Conservation (phyloP, 2,888 invertebrate genomes). For the Loripinus fragilis region DNA sequence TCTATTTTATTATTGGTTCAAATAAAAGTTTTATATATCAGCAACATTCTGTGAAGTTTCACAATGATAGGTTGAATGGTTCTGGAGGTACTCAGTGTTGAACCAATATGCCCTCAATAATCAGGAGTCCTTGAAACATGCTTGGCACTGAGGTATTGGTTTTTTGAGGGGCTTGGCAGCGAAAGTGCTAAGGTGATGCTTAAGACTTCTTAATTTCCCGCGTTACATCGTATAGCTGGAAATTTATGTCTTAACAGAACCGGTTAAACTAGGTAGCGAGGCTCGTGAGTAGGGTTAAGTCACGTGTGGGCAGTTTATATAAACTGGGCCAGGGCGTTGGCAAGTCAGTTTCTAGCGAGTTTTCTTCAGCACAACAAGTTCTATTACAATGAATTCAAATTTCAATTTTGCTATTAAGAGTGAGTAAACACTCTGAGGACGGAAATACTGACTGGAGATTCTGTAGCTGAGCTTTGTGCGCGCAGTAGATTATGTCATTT, state of each 20-base stretch:
- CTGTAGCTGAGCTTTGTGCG: too few species aligned
- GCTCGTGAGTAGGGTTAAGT: background rate
- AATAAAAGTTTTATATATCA: too few species aligned
- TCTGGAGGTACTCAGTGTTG: too few species aligned
- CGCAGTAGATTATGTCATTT: too few species aligned
- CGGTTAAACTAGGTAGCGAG: background rate
- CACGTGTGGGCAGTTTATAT: background rate
- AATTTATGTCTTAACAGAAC: constrained; percentile 10
- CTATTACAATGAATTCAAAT: background rate
- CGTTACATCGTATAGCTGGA: constrained; percentile 6
- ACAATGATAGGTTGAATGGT: too few species aligned
- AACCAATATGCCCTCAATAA: too few species aligned
- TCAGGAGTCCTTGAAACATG: too few species aligned
- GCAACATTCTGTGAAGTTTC: too few species aligned
- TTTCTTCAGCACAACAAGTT: background rate
- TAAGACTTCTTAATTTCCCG: constrained; percentile 6
- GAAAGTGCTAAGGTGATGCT: background rate
- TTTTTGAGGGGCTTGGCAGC: too few species aligned
- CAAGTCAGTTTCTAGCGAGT: background rate
- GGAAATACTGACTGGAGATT: too few species aligned
- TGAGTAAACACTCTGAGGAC: constrained; percentile 2
- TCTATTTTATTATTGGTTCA: too few species aligned
- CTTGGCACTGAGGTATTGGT: too few species aligned
- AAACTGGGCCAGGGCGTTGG: background rate
- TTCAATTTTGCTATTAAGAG: background rate